Evolutionary conservation across 2,113 vertebrate genomes (phyloP).

Genomic region (Haemorhous mexicanus): DNA sequence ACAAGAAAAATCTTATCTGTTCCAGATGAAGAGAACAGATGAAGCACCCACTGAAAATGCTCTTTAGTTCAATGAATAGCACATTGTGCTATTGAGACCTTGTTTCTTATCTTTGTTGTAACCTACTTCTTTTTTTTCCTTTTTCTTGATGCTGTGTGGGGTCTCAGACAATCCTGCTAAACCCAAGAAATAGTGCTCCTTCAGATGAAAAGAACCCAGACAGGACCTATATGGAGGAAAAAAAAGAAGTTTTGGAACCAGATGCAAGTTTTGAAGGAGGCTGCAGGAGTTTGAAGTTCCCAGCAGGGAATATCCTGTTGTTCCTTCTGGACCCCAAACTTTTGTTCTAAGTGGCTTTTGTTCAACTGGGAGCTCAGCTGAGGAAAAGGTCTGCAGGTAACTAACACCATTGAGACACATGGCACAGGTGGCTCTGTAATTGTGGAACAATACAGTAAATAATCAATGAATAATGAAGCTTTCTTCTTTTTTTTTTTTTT

Average conservation of each 20-base stretch:
- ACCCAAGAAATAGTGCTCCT: not conserved
- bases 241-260: not conserved
- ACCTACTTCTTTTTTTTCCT: not conserved
- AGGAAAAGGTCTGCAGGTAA: not conserved
- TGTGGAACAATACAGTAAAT: not conserved
- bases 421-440: not conserved
- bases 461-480: not conserved
- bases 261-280: not conserved
- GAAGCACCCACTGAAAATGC: not conserved
- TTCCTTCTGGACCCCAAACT: not conserved
- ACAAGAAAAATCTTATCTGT: not conserved
- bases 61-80: not conserved
- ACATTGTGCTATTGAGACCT: not conserved
- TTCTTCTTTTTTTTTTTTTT: not conserved
- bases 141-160: not conserved
- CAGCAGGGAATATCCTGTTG: not conserved
- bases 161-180: not conserved
- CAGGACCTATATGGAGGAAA: not conserved
- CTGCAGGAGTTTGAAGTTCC: not conserved
- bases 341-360: not conserved
- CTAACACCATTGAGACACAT: not conserved
- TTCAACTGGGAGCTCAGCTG: not conserved
- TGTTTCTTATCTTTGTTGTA: not conserved
- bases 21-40: not conserved
- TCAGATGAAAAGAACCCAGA: not conserved